These are phyloP conservation scores for Chymomyza procnemis DNA, from an alignment of 2,888 invertebrate genomes.

Conservation along the genomic window DNA sequence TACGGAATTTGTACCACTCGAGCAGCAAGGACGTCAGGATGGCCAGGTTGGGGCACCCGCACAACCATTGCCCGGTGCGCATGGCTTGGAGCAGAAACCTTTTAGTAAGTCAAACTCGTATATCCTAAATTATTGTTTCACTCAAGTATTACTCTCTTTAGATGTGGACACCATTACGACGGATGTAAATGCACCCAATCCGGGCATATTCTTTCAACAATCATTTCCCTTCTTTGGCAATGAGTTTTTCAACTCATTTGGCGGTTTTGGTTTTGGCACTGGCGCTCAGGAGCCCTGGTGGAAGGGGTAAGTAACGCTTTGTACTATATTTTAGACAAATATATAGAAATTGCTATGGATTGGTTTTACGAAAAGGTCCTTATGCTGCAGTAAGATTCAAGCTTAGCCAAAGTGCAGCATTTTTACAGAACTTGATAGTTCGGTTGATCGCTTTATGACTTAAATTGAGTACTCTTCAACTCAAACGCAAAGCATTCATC, in stretches of 20 bases:
- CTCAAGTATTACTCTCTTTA: slow-evolving; percentile 30
- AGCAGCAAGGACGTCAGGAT: slow-evolving; percentile 62
- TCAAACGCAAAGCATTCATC: no score
- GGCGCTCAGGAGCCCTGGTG: slow-evolving; percentile 74
- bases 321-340: background rate
- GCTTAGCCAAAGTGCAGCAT: no score
- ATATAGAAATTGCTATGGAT: background rate
- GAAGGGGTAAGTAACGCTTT: slow-evolving; percentile 75
- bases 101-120: slow-evolving; percentile 61
- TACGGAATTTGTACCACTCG: slow-evolving; percentile 72
- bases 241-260: slow-evolving; percentile 77
- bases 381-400: no score
- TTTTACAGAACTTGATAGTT: no score
- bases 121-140: background rate
- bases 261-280: slow-evolving; percentile 73
- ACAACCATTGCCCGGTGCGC: slow-evolving; percentile 15
- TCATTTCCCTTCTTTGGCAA: slow-evolving; percentile 76
- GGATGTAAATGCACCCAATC: slow-evolving; percentile 65
- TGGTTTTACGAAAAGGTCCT: no score
- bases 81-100: slow-evolving; percentile 57
- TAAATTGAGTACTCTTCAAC: no score
- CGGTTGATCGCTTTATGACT: no score
- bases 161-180: slow-evolving; percentile 74
- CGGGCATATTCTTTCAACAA: slow-evolving; percentile 74
- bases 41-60: slow-evolving; percentile 13